Evolutionary conservation across 2,113 vertebrate species (phyloP).

Genomic region (Nannobrachium achirus): DNA sequence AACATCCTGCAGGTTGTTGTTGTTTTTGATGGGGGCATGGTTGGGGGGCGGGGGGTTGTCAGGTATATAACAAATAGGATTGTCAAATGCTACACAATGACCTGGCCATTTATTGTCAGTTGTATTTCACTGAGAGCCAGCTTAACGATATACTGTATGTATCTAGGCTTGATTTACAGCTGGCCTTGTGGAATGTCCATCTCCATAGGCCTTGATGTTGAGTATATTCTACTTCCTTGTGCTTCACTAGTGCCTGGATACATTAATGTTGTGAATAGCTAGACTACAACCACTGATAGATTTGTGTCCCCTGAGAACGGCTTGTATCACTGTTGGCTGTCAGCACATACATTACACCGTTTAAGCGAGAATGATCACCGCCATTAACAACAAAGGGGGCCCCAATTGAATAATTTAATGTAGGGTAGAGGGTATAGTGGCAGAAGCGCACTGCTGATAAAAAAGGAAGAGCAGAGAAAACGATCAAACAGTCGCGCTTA

Average conservation of each 20-base stretch:
- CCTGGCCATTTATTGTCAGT: conserved; percentile 22
- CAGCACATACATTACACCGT: conserved; percentile 68
- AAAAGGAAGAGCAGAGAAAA: conserved; percentile 41
- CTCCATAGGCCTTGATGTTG: conserved; percentile 38
- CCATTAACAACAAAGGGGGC: conserved; percentile 73
- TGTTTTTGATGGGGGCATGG: too few species aligned
- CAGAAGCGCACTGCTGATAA: conserved; percentile 54
- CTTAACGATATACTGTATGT: neutral
- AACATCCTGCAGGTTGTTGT: conserved; percentile 7
- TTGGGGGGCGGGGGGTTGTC: too few species aligned
- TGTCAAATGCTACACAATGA: neutral
- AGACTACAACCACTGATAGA: conserved; percentile 58
- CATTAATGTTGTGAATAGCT: conserved; percentile 54
- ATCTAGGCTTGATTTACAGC: conserved; percentile 37
- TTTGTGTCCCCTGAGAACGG: conserved; percentile 62
- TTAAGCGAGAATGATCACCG: conserved; percentile 76
- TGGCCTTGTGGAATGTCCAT: conserved; percentile 46
- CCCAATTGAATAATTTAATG: conserved; percentile 73
- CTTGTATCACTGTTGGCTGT: conserved; percentile 72
- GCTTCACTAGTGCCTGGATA: conserved; percentile 49
- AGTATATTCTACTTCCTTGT: conserved; percentile 51
- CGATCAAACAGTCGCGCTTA: conserved; percentile 54
- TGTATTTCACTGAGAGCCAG: conserved; percentile 30
- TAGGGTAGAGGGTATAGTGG: conserved; percentile 32
- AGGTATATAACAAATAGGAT: too few species aligned